phyloP scores from a whole-genome alignment of 1,140 invertebrate genomes.

The Lepidurus couesii region DNA sequence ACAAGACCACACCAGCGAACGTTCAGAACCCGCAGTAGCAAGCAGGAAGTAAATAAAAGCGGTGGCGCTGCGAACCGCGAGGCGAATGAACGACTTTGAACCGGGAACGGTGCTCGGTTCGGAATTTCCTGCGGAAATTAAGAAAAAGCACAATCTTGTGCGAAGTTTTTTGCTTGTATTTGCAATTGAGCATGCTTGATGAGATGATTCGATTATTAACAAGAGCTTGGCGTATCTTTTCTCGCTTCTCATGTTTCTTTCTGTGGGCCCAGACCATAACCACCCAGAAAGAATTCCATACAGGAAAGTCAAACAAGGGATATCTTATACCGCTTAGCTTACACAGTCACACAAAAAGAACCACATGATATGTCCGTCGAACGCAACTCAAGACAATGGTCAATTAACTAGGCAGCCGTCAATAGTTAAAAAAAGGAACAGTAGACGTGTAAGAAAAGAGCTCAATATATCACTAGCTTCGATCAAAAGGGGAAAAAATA shows the following conservation, averaged over 20 bases:
- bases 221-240: slow-evolving; percentile 17
- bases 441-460: slow-evolving; percentile 2
- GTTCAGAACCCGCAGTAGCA: too few relatives aligned
- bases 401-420: neutral
- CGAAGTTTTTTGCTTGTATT: slow-evolving; percentile 20
- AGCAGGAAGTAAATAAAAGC: neutral
- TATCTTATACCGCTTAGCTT: neutral
- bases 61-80: neutral
- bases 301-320: slow-evolving; percentile 13
- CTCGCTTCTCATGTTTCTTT: neutral
- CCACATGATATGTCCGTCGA: slow-evolving; percentile 18
- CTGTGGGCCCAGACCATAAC: neutral
- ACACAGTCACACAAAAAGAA: slow-evolving; percentile 11
- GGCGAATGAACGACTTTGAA: neutral
- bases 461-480: neutral
- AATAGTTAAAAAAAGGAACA: neutral
- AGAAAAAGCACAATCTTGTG: neutral
- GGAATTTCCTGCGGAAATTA: neutral
- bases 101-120: too few relatives aligned
- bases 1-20: neutral
- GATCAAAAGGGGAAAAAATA: neutral
- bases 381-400: slow-evolving; percentile 11
- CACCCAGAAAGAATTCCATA: neutral
- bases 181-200: slow-evolving; percentile 19
- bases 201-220: slow-evolving; percentile 22